These are phyloP conservation scores for Nymphalis urticae DNA, from an alignment of 2,888 invertebrate species.

Conservation along the genomic window DNA sequence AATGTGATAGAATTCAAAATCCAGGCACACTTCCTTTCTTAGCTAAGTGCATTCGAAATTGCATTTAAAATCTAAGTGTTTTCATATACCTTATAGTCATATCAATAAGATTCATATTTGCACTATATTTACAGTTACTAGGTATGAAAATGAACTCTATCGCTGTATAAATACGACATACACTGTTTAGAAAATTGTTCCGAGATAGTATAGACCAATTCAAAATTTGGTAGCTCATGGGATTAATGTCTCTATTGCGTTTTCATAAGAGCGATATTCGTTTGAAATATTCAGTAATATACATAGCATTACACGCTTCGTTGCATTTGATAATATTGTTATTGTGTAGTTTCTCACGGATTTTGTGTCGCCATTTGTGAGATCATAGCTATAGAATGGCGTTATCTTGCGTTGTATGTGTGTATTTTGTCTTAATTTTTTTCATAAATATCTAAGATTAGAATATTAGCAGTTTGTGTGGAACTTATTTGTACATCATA, in stretches of 20 bases:
- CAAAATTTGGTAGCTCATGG: slow-evolving; percentile 8
- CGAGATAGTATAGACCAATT: slow-evolving; percentile 9
- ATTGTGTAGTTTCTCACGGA: slow-evolving; percentile 57
- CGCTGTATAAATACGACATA: slow-evolving; percentile 24
- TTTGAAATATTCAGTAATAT: background rate
- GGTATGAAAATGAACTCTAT: slow-evolving; percentile 1
- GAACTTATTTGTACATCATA: too few species aligned
- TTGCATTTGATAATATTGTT: slow-evolving; percentile 54
- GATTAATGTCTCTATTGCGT: slow-evolving; percentile 23
- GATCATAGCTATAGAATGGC: slow-evolving; percentile 19
- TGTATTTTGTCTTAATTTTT: background rate
- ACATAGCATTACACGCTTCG: slow-evolving; percentile 46
- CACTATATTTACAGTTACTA: background rate
- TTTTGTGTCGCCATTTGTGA: slow-evolving; percentile 41
- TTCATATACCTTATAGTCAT: slow-evolving; percentile 10
- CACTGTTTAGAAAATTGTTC: slow-evolving; percentile 19
- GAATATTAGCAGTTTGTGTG: too few species aligned
- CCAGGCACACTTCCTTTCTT: slow-evolving; percentile 16
- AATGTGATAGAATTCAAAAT: slow-evolving; percentile 37
- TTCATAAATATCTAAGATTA: background rate
- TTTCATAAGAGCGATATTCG: slow-evolving; percentile 13
- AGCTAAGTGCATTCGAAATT: slow-evolving; percentile 18
- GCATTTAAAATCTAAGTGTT: slow-evolving; percentile 21
- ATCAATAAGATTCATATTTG: slow-evolving; percentile 21
- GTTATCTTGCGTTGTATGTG: background rate